A percentile compares a stretch with the other conserved stretches of the same genome.
phyloP scores from a whole-genome alignment of 1,140 invertebrate genomes.

The Rhagoletis zephyria region DNA sequence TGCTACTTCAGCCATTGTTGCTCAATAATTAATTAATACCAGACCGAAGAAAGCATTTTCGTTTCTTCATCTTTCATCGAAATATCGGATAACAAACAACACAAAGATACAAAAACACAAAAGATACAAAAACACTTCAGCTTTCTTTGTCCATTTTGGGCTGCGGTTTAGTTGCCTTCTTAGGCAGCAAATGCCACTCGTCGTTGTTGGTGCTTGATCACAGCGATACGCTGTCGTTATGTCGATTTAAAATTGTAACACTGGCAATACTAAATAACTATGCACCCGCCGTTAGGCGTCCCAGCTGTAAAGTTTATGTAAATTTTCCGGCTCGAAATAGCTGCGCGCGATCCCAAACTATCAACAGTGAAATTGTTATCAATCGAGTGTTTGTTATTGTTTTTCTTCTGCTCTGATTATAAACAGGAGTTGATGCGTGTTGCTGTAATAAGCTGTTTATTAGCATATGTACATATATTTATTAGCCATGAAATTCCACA shows the following conservation, averaged over 20 bases:
- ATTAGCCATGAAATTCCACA: slow-evolving; percentile 18
- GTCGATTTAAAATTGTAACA: background rate
- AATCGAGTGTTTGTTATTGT: background rate
- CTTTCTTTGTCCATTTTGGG: background rate
- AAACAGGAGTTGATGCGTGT: background rate
- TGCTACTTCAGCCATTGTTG: background rate
- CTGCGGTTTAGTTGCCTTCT: background rate
- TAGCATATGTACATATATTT: background rate
- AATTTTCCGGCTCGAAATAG: too few relatives aligned
- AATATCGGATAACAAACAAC: slow-evolving; percentile 12
- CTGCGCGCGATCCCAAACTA: too few relatives aligned
- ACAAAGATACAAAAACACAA: background rate
- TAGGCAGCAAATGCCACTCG: background rate
- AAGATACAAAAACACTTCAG: background rate
- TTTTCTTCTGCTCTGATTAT: background rate
- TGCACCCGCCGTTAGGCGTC: too few relatives aligned
- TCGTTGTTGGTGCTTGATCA: background rate
- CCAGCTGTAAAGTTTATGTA: too few relatives aligned
- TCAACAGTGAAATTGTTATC: background rate
- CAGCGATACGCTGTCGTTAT: background rate
- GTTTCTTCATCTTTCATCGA: slow-evolving; percentile 18
- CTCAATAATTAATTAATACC: slow-evolving; percentile 3
- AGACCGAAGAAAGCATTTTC: slow-evolving; percentile 16
- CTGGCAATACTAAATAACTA: too few relatives aligned
- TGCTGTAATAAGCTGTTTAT: background rate